phyloP scores from a whole-genome alignment of 1,140 invertebrate genomes.

The Odontomachus brunneus region DNA sequence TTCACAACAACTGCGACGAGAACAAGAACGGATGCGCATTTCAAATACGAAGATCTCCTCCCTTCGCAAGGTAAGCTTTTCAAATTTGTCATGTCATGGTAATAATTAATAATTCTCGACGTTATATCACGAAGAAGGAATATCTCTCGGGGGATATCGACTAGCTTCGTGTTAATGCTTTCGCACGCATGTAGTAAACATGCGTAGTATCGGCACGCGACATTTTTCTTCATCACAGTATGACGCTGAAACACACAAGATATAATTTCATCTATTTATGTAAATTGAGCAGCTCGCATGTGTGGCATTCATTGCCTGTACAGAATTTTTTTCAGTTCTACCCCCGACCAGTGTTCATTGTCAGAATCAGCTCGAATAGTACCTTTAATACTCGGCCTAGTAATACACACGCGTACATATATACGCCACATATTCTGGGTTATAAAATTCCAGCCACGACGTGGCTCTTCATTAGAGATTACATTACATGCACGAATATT shows the following conservation, averaged over 20 bases:
- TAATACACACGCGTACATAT: not conserved
- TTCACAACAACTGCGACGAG: conserved; percentile 23
- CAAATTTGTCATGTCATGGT: not conserved
- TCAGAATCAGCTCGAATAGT: not conserved
- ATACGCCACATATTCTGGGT: not conserved
- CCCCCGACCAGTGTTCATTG: not conserved
- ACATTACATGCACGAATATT: conserved; percentile 1
- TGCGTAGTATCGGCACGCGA: too few relatives aligned
- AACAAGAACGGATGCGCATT: conserved; percentile 37
- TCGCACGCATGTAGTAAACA: too few relatives aligned
- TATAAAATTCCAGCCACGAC: conserved; percentile 10
- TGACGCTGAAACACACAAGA: not conserved
- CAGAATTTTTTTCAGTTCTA: not conserved
- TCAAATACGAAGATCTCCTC: conserved; percentile 13
- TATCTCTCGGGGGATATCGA: too few relatives aligned
- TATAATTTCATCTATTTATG: conserved; percentile 14
- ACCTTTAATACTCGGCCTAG: not conserved
- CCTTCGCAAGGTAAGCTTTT: conserved; percentile 29
- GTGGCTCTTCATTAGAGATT: conserved; percentile 27
- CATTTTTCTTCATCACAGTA: not conserved
- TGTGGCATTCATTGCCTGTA: not conserved
- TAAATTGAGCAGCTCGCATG: conserved; percentile 9
- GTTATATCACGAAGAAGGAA: too few relatives aligned
- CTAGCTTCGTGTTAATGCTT: too few relatives aligned
- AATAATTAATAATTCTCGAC: conserved; percentile 7